Evolutionary conservation across 2,113 vertebrate genomes (phyloP).

Genomic region (Tupaia chinensis): DNA sequence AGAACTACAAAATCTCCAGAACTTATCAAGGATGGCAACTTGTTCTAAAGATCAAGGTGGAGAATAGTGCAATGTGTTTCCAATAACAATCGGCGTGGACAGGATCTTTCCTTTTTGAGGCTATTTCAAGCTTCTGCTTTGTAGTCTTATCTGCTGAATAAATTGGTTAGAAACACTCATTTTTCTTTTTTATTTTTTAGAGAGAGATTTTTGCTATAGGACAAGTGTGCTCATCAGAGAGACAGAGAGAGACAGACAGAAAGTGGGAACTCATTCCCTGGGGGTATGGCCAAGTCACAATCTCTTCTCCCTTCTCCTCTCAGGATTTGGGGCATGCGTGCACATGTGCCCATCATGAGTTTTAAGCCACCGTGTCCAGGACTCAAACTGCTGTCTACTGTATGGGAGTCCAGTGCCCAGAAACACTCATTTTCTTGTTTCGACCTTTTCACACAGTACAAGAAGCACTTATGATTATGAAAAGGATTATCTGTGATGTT

Average conservation of each 20-base stretch:
- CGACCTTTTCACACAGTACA: background rate
- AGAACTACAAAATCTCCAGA: conserved; percentile 16
- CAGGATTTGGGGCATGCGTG: too few species aligned
- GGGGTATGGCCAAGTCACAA: too few species aligned
- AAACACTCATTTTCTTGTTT: background rate
- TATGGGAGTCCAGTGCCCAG: background rate
- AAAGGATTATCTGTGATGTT: background rate
- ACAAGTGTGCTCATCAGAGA: too few species aligned
- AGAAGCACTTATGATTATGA: too few species aligned
- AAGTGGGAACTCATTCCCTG: too few species aligned
- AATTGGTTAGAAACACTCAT: background rate
- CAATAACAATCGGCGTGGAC: background rate
- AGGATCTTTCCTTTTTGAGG: background rate
- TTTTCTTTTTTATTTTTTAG: background rate
- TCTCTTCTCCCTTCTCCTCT: too few species aligned
- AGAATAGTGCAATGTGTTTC: background rate
- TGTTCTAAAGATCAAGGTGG: background rate
- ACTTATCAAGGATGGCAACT: background rate
- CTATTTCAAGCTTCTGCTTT: background rate
- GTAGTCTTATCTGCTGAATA: background rate
- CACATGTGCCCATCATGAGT: too few species aligned
- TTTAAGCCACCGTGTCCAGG: too few species aligned
- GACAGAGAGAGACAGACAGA: too few species aligned
- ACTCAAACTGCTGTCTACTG: too few species aligned
- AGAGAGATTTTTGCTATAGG: too few species aligned